These are phyloP conservation scores for Silurus glanis DNA, from an alignment of 2,113 vertebrate genomes.

Conservation along the genomic window DNA sequence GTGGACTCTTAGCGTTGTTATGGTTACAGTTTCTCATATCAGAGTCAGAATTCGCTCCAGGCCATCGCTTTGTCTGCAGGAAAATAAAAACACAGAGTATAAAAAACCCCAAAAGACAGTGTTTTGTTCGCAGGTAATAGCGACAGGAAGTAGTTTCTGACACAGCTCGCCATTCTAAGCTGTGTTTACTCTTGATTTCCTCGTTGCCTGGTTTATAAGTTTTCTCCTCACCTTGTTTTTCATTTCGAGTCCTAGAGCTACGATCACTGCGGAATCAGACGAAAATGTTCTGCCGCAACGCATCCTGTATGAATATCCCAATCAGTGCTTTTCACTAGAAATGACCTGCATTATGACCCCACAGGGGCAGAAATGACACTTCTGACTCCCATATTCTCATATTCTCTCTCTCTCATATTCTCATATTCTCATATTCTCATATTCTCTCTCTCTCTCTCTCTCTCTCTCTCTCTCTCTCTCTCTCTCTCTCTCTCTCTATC, in stretches of 20 bases:
- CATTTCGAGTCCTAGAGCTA: not conserved
- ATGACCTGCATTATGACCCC: conserved; percentile 19
- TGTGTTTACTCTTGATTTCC: not conserved
- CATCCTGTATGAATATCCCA: conserved; percentile 16
- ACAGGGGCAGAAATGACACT: conserved; percentile 24
- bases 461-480: not conserved
- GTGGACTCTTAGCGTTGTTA: not conserved
- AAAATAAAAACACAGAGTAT: not conserved
- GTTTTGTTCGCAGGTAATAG: not conserved
- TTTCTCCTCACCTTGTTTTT: not conserved
- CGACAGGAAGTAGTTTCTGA: not conserved
- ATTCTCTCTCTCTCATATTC: not conserved
- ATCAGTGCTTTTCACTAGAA: conserved; percentile 27
- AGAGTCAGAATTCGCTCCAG: not conserved
- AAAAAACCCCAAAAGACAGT: not conserved
- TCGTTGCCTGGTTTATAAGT: conserved; percentile 1
- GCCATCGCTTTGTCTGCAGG: not conserved
- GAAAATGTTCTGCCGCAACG: not conserved
- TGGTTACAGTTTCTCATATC: not conserved
- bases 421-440: not conserved
- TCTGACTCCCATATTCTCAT: conserved; percentile 5
- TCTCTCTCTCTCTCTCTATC: conserved; percentile 7
- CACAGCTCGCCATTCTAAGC: not conserved
- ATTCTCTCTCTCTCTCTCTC: not conserved
- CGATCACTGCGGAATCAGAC: not conserved